Evolutionary conservation across 2,797 vertebrate species (phyloP), one percentile per base, ranked within the genome.

Genomic region (Silurus lanzhouensis): DNA sequence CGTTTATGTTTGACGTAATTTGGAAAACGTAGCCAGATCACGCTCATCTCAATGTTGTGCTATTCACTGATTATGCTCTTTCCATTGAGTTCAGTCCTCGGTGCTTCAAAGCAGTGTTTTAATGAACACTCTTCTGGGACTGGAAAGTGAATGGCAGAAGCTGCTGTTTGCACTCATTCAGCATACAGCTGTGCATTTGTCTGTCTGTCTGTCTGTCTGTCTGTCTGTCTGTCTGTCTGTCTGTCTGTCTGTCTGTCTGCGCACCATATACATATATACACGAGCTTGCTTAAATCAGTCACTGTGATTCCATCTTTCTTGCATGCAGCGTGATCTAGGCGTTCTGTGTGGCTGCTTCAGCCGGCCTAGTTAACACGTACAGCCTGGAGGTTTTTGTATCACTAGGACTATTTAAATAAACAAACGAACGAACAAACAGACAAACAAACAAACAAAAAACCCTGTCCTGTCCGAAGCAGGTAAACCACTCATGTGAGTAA

Each of bases 401-500:
- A 82, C 90, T 90, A 84, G 91, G 91, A 92, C 92, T 90, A 90
- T 90, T 64, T 66, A 58, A 84, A 89, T 90, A 76, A 84, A 89
- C 85, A 84, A 85, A 90, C 88, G 87, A 31, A 6, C 14, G 38
- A 38, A 15, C 90, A 76, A 83, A 89, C 85, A 88, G 17, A 6
- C 14, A 68, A 38, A 15, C 25, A 15, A 31, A 15, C 2, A 58
- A 76, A 31, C 38, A 76, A 58, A 58, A 77, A 77, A 20, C 10
- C 90, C 88, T 84, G 88, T 76, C 85, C 89, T 88, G 84, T 91
- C 90, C 90, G 88, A 92, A 92, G 87, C 92, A 94, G 93, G 93
- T 93, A 93, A 93, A 93, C 92, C 94, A 94, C 91, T 94, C 93
- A 94, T 95, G 92, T 94, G 94, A 93, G 93, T 95, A 95, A 96